phyloP scores from a whole-genome alignment of 2,113 vertebrate species.

The Noctilio leporinus region DNA sequence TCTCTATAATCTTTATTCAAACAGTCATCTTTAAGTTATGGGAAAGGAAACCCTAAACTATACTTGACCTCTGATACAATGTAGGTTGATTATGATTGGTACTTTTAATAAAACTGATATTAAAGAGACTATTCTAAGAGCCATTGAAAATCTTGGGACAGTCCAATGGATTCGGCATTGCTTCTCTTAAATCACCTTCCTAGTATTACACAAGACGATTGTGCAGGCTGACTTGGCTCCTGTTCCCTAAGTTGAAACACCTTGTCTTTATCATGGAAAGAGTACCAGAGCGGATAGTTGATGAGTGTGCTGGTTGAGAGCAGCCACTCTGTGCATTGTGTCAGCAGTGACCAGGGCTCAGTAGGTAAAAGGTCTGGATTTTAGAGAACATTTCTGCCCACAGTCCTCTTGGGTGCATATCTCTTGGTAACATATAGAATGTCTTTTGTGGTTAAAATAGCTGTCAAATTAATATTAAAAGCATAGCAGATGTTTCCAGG shows the following conservation, averaged over 20 bases:
- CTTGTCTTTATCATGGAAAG: neutral
- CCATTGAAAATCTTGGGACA: neutral
- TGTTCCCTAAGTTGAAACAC: neutral
- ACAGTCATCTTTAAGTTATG: neutral
- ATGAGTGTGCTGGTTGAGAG: neutral
- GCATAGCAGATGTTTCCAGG: neutral
- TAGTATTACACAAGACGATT: fast-evolving
- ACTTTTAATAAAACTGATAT: neutral
- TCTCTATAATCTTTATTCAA: neutral
- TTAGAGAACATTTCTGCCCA: neutral
- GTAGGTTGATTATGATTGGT: neutral
- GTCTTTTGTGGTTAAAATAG: neutral
- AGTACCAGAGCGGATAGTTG: neutral
- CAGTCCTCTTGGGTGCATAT: neutral
- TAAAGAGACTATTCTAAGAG: conserved; percentile 18
- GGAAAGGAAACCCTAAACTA: conserved; percentile 1
- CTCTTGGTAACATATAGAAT: neutral
- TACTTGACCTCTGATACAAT: neutral
- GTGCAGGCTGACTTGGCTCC: fast-evolving
- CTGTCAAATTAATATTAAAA: neutral
- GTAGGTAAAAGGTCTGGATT: neutral
- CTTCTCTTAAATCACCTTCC: neutral
- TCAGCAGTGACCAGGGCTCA: neutral
- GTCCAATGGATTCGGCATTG: neutral
- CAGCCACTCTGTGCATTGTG: neutral